These are phyloP conservation scores for Otus scops DNA, from an alignment of 2,797 vertebrate genomes.

Conservation along the genomic window DNA sequence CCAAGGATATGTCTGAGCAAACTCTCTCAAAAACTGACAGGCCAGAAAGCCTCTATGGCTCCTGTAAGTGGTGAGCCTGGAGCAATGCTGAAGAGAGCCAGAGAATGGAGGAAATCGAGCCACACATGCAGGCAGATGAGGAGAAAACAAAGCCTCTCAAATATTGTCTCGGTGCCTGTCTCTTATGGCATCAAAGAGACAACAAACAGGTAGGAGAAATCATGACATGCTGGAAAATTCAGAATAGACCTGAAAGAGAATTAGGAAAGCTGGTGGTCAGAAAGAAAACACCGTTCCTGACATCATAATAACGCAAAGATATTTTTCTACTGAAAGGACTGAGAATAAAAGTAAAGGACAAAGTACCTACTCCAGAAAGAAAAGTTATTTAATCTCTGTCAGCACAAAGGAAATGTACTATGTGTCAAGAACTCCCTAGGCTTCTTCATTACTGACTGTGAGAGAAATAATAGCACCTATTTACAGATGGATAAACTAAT, in stretches of 20 bases:
- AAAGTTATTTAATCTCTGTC: background rate
- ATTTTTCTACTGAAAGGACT: background rate
- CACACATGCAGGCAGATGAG: background rate
- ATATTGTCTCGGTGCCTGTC: background rate
- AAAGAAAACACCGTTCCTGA: background rate
- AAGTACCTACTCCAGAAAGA: background rate
- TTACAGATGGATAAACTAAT: background rate
- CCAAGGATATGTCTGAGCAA: slow-evolving; percentile 29
- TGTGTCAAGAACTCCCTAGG: background rate
- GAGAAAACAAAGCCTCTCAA: slow-evolving; percentile 20
- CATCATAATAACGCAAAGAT: background rate
- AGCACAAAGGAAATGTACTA: background rate
- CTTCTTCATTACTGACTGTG: background rate
- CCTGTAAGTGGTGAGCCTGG: background rate
- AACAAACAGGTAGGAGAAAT: slow-evolving; percentile 5
- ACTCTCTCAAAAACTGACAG: slow-evolving; percentile 38
- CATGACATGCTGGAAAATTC: background rate
- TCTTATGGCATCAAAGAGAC: background rate
- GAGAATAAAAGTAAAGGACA: background rate
- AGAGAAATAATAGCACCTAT: background rate
- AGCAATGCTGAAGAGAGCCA: slow-evolving; percentile 19
- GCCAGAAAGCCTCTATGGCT: background rate
- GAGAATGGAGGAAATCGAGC: background rate
- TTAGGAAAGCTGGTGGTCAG: background rate
- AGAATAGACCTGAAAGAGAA: background rate